phyloP scores from a whole-genome alignment of 2,888 invertebrate species.

The Thymelicus sylvestris region DNA sequence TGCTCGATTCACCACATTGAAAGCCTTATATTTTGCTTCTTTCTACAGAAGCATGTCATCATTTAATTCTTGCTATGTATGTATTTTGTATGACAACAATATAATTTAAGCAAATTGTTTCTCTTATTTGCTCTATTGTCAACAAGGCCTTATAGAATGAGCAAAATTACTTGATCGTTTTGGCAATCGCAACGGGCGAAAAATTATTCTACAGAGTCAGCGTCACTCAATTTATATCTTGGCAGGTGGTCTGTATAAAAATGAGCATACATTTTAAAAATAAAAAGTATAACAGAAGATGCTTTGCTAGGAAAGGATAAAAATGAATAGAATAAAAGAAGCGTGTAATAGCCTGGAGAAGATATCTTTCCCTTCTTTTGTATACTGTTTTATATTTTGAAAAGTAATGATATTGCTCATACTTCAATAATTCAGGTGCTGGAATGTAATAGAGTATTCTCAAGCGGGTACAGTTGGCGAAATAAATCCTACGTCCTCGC shows the following conservation, averaged over 20 bases:
- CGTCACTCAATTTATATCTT: slow-evolving; percentile 29
- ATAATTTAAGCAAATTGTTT: background rate
- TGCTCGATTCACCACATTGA: no score
- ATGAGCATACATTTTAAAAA: slow-evolving; percentile 21
- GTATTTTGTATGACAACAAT: background rate
- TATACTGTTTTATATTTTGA: no score
- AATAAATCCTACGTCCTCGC: background rate
- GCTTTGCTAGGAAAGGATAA: background rate
- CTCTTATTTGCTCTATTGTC: slow-evolving; percentile 1
- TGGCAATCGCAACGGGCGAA: slow-evolving; percentile 13
- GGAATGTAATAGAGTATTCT: background rate
- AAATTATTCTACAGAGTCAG: slow-evolving; percentile 17
- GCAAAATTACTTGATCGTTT: slow-evolving; percentile 11
- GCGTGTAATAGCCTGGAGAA: no score
- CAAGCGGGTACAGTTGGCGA: background rate
- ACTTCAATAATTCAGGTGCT: background rate
- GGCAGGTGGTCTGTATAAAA: slow-evolving; percentile 27
- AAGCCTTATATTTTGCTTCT: no score
- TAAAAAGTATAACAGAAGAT: background rate
- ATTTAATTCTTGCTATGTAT: background rate
- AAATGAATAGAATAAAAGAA: background rate
- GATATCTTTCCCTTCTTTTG: no score
- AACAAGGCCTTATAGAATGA: background rate
- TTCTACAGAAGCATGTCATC: no score
- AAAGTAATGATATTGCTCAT: no score